Percentiles rank a stretch among this genome's conserved stretches.
Conservation (phyloP, 2,113 vertebrate species). For the Crotalus viridis region DNA sequence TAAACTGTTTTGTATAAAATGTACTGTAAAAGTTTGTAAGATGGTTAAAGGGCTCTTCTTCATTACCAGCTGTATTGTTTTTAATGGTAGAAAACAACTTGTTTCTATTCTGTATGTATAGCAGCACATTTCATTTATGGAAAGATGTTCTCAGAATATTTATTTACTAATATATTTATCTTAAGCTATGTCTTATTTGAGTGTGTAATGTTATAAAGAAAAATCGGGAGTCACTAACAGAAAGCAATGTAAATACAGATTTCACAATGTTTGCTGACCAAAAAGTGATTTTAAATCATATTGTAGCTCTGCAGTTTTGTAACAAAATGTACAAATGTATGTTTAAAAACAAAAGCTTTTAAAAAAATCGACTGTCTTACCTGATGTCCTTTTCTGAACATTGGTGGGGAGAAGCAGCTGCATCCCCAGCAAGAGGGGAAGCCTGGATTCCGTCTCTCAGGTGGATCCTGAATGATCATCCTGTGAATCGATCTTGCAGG, state of each 20-base stretch:
- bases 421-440: too few relatives aligned
- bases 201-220: slow-evolving; percentile 78
- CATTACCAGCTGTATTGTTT: slow-evolving; percentile 91
- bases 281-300: slow-evolving; percentile 88
- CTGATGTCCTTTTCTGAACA: not conserved
- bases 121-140: slow-evolving; percentile 99
- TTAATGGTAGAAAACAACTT: slow-evolving; percentile 87
- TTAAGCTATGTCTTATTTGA: slow-evolving; percentile 99
- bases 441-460: too few relatives aligned
- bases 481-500: too few relatives aligned
- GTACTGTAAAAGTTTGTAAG: slow-evolving; percentile 80
- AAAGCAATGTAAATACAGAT: slow-evolving; percentile 95
- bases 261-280: slow-evolving; percentile 95
- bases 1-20: slow-evolving; percentile 92
- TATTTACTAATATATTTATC: slow-evolving; percentile 99
- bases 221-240: slow-evolving; percentile 93
- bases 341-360: slow-evolving; percentile 76
- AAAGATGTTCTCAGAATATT: slow-evolving; percentile 99
- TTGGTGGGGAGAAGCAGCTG: not conserved
- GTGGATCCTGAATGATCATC: too few relatives aligned
- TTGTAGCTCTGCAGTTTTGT: slow-evolving; percentile 97
- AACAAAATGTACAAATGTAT: slow-evolving; percentile 99
- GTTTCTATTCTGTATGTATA: slow-evolving; percentile 98
- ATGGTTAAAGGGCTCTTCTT: slow-evolving; percentile 84
- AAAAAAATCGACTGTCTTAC: not conserved